Evolutionary conservation across 2,888 invertebrate species (phyloP), one percentile per base, ranked within the genome.

Genomic region (Idaea dimidiata): DNA sequence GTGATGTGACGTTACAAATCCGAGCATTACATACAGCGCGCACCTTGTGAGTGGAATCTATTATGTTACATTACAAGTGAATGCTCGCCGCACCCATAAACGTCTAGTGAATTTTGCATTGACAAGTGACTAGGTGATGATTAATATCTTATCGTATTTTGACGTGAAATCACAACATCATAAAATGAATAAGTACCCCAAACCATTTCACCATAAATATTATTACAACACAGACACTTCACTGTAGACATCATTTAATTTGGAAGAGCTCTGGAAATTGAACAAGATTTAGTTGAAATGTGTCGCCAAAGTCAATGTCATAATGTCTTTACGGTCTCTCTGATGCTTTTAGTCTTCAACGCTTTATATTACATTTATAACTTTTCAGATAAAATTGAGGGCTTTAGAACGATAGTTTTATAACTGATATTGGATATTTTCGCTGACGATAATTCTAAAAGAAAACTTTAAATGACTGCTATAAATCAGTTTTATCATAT

Each of bases 191-290:
- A 43, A 43, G 43, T 43, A 43, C 43, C 43, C 43, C 10, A 33
- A 58, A 58, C 55, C 66, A 69, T 63, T 69, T 61, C 62, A 56
- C 62, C 60, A 54, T 62, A n/a, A n/a, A n/a, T n/a, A 66, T 64
- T 64, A 66, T 64, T 64, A 69, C 63, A 63, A 62, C 62, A 58
- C 59, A 65, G 66, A 69, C 65, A 67, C 66, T 62, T 63, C 59
- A 54, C 62, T 59, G 64, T 60, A 63, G 63, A 54, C 65, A 59
- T 57, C 65, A 60, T 64, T 64, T 64, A 62, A 66, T 69, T 69
- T 64, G 58, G 60, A 66, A 64, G 62, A 60, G 43, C 43, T 8
- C 14, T 43, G 43, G 43, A 43, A 43, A 43, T 43, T 43, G 10
- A 43, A 14, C 43, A 10, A 8, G 43, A 43, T 43, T 43, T 43